These are phyloP conservation scores for Semicossyphus pulcher DNA, from an alignment of 2,113 vertebrate genomes.

Conservation along the genomic window DNA sequence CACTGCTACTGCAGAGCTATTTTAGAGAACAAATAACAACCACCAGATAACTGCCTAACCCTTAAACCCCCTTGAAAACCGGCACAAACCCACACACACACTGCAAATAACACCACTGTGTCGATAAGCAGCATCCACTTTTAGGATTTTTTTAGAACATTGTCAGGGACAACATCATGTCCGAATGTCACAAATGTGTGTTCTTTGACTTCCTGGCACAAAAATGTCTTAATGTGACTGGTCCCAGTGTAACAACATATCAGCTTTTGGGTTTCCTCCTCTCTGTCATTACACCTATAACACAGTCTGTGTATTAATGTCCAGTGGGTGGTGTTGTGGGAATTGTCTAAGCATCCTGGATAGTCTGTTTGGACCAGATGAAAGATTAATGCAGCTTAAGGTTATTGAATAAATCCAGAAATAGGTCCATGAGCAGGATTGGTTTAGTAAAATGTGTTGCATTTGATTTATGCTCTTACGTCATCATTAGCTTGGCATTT, in stretches of 20 bases:
- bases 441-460: not conserved
- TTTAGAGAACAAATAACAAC: slow-evolving; percentile 26
- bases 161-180: not conserved
- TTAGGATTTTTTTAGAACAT: not conserved
- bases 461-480: slow-evolving; percentile 11
- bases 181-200: not conserved
- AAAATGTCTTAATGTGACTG: not conserved
- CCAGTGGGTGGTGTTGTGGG: not conserved
- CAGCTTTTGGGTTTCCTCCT: slow-evolving; percentile 7
- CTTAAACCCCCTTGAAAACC: not conserved
- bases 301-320: not conserved
- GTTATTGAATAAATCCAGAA: slow-evolving; percentile 5
- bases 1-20: not conserved
- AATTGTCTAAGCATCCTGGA: not conserved
- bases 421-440: not conserved
- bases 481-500: not conserved
- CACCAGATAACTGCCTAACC: not conserved
- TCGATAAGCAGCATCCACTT: not conserved
- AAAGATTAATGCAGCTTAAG: not conserved
- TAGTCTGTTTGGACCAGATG: not conserved
- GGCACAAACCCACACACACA: not conserved
- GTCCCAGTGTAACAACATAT: slow-evolving; percentile 1
- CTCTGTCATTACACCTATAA: not conserved
- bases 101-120: slow-evolving; percentile 1
- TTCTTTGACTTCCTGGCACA: not conserved